phyloP scores from a whole-genome alignment of 2,888 invertebrate genomes.

The Cataglyphis albicans region DNA sequence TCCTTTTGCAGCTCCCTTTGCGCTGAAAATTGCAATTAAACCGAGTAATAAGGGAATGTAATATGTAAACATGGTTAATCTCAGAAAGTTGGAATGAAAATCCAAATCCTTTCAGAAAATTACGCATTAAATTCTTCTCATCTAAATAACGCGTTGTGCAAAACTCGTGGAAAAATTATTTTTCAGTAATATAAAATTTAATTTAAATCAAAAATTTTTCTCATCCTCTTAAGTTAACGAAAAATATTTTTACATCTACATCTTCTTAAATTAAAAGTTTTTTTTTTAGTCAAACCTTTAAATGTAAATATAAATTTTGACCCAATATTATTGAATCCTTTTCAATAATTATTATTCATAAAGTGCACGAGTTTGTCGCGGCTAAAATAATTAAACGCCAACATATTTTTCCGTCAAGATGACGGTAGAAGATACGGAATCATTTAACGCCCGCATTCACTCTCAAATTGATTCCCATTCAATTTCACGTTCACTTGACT shows the following conservation, averaged over 20 bases:
- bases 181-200: neutral
- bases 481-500: conserved; percentile 25
- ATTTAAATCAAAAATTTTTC: neutral
- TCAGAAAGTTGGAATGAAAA: neutral
- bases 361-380: neutral
- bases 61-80: neutral
- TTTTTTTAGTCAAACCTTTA: neutral
- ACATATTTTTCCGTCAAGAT: neutral
- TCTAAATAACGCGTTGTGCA: neutral
- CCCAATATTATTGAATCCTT: neutral
- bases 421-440: neutral
- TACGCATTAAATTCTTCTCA: neutral
- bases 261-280: neutral
- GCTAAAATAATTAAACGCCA: neutral
- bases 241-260: neutral
- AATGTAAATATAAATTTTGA: neutral
- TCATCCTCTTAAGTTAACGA: neutral
- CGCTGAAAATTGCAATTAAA: conserved; percentile 6
- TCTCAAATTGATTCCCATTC: neutral
- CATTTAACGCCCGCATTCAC: neutral
- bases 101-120: neutral
- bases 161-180: neutral
- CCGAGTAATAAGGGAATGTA: neutral
- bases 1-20: neutral
- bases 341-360: neutral